Conservation (phyloP, 2,113 vertebrate genomes). For the Pardalotus punctatus region DNA sequence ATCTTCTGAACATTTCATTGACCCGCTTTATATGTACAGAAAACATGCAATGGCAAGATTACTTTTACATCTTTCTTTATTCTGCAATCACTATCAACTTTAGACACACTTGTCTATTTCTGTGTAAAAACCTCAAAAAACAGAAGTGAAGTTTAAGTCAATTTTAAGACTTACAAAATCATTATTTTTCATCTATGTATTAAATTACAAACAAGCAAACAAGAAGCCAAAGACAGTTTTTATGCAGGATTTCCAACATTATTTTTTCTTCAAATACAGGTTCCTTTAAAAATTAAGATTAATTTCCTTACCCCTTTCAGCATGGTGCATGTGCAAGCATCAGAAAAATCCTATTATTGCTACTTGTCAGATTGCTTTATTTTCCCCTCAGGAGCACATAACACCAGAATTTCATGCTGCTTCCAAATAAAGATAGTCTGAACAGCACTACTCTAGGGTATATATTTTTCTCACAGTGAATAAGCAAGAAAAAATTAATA, state of each 20-base stretch:
- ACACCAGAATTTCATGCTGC: neutral
- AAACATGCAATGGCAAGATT: accelerated
- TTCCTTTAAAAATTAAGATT: neutral
- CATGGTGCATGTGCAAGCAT: neutral
- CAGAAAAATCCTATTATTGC: neutral
- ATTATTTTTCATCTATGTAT: neutral
- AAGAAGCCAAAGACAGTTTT: accelerated
- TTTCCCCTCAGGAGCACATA: neutral
- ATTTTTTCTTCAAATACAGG: neutral
- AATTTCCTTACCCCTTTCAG: neutral
- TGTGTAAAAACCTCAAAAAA: neutral
- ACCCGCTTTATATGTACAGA: accelerated
- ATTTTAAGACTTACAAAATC: neutral
- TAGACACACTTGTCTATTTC: neutral
- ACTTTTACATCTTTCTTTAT: neutral
- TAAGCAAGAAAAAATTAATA: neutral
- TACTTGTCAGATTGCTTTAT: neutral
- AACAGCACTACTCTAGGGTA: neutral
- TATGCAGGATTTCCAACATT: neutral
- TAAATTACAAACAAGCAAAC: neutral
- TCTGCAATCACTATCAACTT: neutral
- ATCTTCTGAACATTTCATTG: neutral
- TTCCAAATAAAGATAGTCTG: neutral
- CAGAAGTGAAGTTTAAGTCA: neutral
- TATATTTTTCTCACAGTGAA: neutral